These are phyloP conservation scores for Dasysyrphus albostriatus DNA, from an alignment of 2,888 invertebrate genomes.

Conservation along the genomic window DNA sequence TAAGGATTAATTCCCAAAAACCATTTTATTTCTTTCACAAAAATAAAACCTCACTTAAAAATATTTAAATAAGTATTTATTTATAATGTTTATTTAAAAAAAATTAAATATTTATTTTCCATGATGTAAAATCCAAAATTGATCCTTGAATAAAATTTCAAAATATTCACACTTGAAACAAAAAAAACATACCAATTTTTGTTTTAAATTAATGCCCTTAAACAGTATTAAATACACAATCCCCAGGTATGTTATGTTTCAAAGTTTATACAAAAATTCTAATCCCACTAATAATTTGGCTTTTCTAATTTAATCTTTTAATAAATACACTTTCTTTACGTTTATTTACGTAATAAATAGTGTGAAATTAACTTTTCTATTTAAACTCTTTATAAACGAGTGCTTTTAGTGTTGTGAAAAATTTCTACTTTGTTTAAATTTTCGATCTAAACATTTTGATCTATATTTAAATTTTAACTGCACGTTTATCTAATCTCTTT, in stretches of 20 bases:
- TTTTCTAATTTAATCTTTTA: conserved; percentile 14
- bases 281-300: conserved; percentile 67
- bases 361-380: conserved; percentile 24
- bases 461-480: too few relatives aligned
- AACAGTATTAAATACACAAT: conserved; percentile 9
- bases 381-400: not conserved
- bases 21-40: not conserved
- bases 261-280: conserved; percentile 38
- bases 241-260: conserved; percentile 64
- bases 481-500: too few relatives aligned
- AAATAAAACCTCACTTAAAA: not conserved
- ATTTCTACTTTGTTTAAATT: too few relatives aligned
- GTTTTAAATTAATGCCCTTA: conserved; percentile 37
- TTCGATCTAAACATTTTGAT: too few relatives aligned
- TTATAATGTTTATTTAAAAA: conserved; percentile 14
- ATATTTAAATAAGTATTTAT: conserved; percentile 23
- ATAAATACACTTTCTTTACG: conserved; percentile 16
- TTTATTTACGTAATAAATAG: conserved; percentile 14
- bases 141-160: conserved; percentile 59
- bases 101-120: conserved; percentile 29
- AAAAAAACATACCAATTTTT: conserved; percentile 27
- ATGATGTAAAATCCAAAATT: conserved; percentile 43
- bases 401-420: too few relatives aligned
- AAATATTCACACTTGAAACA: conserved; percentile 41
- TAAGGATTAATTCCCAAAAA: conserved; percentile 51